Evolutionary conservation across 2,888 invertebrate species (phyloP).

Genomic region (Linnaemya tessellans): DNA sequence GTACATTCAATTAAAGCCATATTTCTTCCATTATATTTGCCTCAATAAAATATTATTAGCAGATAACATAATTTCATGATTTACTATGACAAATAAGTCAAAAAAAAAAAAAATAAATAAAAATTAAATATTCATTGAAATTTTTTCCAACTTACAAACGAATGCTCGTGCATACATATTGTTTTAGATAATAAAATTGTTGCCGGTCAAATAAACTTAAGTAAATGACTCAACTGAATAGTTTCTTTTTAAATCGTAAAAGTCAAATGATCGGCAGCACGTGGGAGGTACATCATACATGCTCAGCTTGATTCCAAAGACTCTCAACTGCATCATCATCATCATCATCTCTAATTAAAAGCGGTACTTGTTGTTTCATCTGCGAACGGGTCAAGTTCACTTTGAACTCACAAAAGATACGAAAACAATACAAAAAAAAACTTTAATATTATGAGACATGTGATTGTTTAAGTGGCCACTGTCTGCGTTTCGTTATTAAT

Average conservation of each 20-base stretch:
- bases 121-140: neutral
- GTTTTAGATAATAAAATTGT: neutral
- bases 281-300: conserved; percentile 11
- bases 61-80: conserved; percentile 2
- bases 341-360: conserved; percentile 1
- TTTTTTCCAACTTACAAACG: neutral
- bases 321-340: neutral
- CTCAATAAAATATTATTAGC: neutral
- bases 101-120: no score
- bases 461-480: neutral
- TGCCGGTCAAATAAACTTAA: neutral
- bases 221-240: conserved; percentile 19
- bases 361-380: conserved; percentile 19
- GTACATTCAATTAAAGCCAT: neutral
- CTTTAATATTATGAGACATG: conserved; percentile 6
- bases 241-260: conserved; percentile 5
- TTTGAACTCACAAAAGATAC: neutral
- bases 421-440: neutral
- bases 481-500: conserved; percentile 26
- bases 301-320: conserved; percentile 18
- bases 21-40: neutral
- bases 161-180: neutral
- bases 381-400: conserved; percentile 43
- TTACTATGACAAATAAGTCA: neutral
- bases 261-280: conserved; percentile 7